Evolutionary conservation across 1,140 invertebrate genomes (phyloP), one percentile per base, ranked within the genome.

Genomic region (Eubasilissa regina): DNA sequence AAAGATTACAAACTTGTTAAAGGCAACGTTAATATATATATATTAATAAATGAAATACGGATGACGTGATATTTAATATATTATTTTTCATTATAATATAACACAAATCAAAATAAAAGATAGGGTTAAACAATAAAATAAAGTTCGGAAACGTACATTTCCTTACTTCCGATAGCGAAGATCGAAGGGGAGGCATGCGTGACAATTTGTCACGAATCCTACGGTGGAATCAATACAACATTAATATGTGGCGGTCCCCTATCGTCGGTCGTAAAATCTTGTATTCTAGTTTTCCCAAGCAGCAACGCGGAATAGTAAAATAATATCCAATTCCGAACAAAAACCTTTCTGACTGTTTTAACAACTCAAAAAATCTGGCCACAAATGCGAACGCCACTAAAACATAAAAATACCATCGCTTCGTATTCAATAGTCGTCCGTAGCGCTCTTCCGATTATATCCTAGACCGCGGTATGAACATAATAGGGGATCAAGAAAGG

Each of bases 361-460:
- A 77, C 73, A 62, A 75, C 73, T 35, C 6, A 45, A 77, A 78
- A 78, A 78, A 78, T 55, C 51, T 45, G 45, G 9, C 15, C 19
- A 17, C 45, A 47, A 64, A 80, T 53, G 68, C 68, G 43, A 76
- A 68, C 45, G 73, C 78, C 73, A 75, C 58, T 80, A 80, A 79
- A 80, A 80, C 78, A 79, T 62, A 80, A 80, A 35, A 35, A 75
- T 75, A 64, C 58, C 17, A 6, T 35, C 81, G 78, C 64, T 82
- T 82, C 76, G 81, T 82, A 82, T 82, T 82, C 81, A 82, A 82
- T 82, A 77, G 81, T 35, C 68, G 81, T 77, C 66, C 81, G 48
- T 75, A 75, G 75, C 76, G 77, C 80, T 35, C 35, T 62, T 81
- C 51, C 74, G 81, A 82, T 80, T 82, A 81, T 81, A 64, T 76